Evolutionary conservation across 2,113 vertebrate species (phyloP).

Genomic region (Glaucomys volans): DNA sequence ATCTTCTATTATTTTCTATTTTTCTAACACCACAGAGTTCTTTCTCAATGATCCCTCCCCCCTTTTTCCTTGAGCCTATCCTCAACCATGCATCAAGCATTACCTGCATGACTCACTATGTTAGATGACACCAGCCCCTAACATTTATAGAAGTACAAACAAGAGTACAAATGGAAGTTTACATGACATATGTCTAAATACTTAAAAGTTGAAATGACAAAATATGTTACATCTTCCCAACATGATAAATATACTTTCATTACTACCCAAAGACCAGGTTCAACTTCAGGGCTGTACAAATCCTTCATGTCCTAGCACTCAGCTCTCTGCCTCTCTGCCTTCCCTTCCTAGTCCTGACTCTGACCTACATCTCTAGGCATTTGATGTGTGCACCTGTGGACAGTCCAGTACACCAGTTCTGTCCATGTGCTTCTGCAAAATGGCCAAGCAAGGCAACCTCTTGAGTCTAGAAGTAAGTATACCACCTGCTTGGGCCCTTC

Average conservation of each 20-base stretch:
- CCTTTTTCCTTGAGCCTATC: neutral
- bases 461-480: neutral
- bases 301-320: neutral
- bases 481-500: neutral
- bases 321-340: neutral
- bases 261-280: neutral
- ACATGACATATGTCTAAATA: neutral
- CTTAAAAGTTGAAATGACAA: neutral
- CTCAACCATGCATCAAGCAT: neutral
- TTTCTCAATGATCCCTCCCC: neutral
- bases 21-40: neutral
- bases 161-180: neutral
- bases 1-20: conserved; percentile 29
- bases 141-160: neutral
- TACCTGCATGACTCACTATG: neutral
- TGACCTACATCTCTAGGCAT: neutral
- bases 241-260: neutral
- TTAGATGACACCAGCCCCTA: neutral
- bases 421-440: neutral
- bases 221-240: neutral
- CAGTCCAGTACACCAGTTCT: neutral
- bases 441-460: neutral
- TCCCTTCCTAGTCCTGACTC: neutral
- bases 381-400: neutral
- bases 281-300: neutral